Percentiles rank a stretch among this genome's conserved stretches.
Evolutionary conservation across 2,797 vertebrate genomes (phyloP).

Genomic region (Macropodus opercularis): DNA sequence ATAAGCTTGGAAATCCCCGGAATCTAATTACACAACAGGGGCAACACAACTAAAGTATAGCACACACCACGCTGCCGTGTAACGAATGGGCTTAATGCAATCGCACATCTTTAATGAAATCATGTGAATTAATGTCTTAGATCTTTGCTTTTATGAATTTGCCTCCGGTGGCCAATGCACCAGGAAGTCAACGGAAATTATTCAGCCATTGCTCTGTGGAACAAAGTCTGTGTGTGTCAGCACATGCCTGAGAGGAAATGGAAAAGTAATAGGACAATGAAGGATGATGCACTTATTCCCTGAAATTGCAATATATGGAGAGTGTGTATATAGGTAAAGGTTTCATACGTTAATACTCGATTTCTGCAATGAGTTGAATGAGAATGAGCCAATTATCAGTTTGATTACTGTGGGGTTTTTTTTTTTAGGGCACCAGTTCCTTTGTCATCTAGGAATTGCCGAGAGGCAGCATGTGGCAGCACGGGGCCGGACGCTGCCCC

Average conservation of each 20-base stretch:
- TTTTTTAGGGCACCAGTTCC: too few species aligned
- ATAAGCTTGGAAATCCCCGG: conserved; percentile 69
- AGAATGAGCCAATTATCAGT: conserved; percentile 58
- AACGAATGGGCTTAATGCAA: conserved; percentile 71
- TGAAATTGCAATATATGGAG: conserved; percentile 64
- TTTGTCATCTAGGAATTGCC: too few species aligned
- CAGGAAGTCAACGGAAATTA: conserved; percentile 77
- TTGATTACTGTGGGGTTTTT: conserved; percentile 37
- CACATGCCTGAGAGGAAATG: conserved; percentile 70
- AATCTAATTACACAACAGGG: conserved; percentile 67
- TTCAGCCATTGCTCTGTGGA: conserved; percentile 68
- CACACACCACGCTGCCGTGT: conserved; percentile 44
- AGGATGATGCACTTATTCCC: conserved; percentile 73
- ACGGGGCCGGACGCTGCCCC: too few species aligned
- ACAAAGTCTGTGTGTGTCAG: conserved; percentile 74
- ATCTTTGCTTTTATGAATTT: conserved; percentile 78
- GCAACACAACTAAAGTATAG: conserved; percentile 29
- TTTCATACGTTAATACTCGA: conserved; percentile 63
- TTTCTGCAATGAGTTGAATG: conserved; percentile 53
- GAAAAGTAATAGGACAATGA: conserved; percentile 74
- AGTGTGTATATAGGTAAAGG: conserved; percentile 44
- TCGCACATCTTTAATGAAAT: conserved; percentile 78
- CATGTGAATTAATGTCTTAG: conserved; percentile 77
- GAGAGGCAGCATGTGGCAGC: too few species aligned
- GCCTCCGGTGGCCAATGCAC: conserved; percentile 75